These are phyloP conservation scores for Mustela nigripes DNA, from an alignment of 2,113 vertebrate species.

Conservation along the genomic window DNA sequence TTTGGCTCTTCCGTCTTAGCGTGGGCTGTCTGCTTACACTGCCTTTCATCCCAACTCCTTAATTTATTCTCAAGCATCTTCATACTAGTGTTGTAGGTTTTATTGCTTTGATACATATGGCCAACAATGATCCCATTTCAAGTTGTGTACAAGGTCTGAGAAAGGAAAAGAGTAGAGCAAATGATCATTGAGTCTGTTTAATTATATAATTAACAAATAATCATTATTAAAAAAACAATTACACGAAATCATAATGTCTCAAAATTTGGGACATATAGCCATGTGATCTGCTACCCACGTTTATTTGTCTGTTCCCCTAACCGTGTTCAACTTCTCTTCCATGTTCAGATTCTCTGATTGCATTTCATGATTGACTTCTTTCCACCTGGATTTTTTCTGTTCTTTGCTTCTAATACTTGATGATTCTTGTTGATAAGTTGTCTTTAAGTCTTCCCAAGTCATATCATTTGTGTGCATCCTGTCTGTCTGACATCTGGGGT, in stretches of 20 bases:
- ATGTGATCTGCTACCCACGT: background rate
- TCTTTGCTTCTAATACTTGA: background rate
- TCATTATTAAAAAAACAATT: background rate
- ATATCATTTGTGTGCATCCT: background rate
- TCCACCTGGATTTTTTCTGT: background rate
- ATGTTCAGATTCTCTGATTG: slow-evolving; percentile 9
- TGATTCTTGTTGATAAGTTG: slow-evolving; percentile 47
- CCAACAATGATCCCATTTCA: background rate
- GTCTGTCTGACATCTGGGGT: background rate
- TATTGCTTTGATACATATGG: background rate
- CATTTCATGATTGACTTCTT: slow-evolving; percentile 32
- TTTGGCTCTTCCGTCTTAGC: background rate
- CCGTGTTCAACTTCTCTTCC: background rate
- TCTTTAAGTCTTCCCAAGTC: background rate
- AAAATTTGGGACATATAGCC: background rate
- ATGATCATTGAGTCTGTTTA: slow-evolving; percentile 5
- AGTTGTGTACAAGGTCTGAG: background rate
- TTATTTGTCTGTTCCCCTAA: background rate
- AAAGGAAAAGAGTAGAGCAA: slow-evolving; percentile 23
- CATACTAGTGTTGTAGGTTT: background rate
- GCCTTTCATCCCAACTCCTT: background rate
- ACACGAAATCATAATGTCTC: background rate
- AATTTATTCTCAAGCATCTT: background rate
- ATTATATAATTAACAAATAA: slow-evolving; percentile 12
- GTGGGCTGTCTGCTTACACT: background rate